Evolutionary conservation across 2,888 invertebrate species (phyloP), one percentile per base, ranked within the genome.

Genomic region (Bibio marci): DNA sequence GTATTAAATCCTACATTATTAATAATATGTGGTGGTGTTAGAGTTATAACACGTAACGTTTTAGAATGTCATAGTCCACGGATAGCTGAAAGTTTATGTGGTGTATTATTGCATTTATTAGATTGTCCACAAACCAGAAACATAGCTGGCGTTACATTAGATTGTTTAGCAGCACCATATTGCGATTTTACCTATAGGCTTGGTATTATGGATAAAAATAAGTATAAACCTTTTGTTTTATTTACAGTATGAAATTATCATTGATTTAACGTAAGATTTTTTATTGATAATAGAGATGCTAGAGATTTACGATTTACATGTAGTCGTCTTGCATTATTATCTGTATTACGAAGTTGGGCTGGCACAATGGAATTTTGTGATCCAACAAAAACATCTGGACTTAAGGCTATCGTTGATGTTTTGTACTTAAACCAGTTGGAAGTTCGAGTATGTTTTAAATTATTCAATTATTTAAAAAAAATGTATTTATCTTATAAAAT

Each of bases 151-250:
- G 72, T 90, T 22, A 82, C 90, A 56, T 70, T 94, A 41, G 74
- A 88, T 58, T 82, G 82, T 58, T 70, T 97, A 36, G 78, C 88
- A 41, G 88, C 92, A 13, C 92, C 94, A 0, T 90, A 92, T 57
- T 91, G 92, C 53, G 94, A 94, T 62, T 80, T 87, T 54, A 87
- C 88, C 56, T 76, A 76, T 56, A 67, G 76, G 44, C 69, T 76
- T 41, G 73, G 74, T 18, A 80, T 78, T 50, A 73, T 73, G 55
- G 77, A 79, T 52, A 71, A 73, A 49, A 76, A 72, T 59, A 76
- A 76, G 80, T 78, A 56, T 50, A 51, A 51, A n/a, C n/a, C n/a
- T n/a, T n/a, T n/a, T 36, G 22, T 39, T 30, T 37, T 14, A 17
- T 18, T 11, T 17, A 22, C 19, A 34, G 18, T 7, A 25, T 30